Conservation (phyloP, 2,888 invertebrate species). For the Busseola fusca region DNA sequence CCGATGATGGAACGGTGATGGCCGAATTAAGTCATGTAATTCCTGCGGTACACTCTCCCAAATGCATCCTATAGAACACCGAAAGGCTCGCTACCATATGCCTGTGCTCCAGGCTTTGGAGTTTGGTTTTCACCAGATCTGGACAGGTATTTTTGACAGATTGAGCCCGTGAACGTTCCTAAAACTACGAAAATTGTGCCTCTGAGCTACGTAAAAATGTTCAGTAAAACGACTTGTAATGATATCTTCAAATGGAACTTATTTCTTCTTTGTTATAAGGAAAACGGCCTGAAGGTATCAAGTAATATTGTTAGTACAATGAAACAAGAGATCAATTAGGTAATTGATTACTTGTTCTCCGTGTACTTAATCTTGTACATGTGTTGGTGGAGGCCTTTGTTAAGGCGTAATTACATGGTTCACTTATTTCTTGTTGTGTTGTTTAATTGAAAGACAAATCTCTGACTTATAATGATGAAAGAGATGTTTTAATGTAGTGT, state of each 20-base stretch:
- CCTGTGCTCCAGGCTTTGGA: no score
- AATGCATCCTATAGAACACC: no score
- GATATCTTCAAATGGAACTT: background rate
- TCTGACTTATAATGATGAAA: background rate
- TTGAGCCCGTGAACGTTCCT: no score
- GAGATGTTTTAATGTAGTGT: background rate
- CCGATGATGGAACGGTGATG: no score
- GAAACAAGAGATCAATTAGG: slow-evolving; percentile 30
- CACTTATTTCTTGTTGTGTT: slow-evolving; percentile 15
- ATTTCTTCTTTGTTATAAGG: slow-evolving; percentile 11
- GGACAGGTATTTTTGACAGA: no score
- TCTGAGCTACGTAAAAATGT: no score
- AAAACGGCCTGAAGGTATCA: slow-evolving; percentile 26
- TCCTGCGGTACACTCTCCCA: no score
- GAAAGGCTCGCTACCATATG: no score
- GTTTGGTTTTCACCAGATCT: no score
- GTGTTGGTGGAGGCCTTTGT: slow-evolving; percentile 14
- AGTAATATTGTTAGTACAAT: slow-evolving; percentile 30
- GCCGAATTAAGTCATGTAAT: no score
- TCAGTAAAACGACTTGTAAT: background rate
- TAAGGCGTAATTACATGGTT: slow-evolving; percentile 19
- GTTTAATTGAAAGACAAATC: background rate
- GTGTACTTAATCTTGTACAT: slow-evolving; percentile 23
- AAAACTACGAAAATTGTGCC: no score
- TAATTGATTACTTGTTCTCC: slow-evolving; percentile 34